A percentile compares a stretch with the other conserved stretches of the same genome.
Evolutionary conservation across 64 coral and sea anemone genomes (phyloP).

Genomic region (Actinia equina): DNA sequence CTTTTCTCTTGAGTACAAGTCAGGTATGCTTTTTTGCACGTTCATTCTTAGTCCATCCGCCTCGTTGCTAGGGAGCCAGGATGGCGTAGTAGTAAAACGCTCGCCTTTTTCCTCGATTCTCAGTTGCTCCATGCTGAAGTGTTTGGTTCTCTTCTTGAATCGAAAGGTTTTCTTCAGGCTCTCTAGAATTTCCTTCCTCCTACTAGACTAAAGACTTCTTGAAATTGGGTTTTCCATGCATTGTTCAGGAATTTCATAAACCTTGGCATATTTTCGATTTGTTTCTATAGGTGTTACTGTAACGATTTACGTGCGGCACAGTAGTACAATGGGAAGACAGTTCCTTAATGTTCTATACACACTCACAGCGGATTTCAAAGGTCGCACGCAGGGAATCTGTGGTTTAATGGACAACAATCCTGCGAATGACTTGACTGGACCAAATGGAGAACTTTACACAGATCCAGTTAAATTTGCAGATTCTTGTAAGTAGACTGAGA

Average conservation of each 20-base stretch:
- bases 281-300: slow-evolving; percentile 39
- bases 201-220: no score
- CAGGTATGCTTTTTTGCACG: not conserved
- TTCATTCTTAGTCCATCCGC: no score
- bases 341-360: slow-evolving; percentile 46
- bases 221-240: no score
- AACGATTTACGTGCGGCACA: slow-evolving; percentile 54
- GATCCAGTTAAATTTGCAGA: slow-evolving; percentile 54
- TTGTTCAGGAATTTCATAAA: not conserved
- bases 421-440: slow-evolving; percentile 54
- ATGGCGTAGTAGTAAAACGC: no score
- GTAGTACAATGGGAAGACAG: slow-evolving; percentile 47
- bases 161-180: no score
- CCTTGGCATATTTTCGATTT: not conserved
- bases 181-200: no score
- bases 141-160: no score
- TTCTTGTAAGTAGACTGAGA: slow-evolving; percentile 50
- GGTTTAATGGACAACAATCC: slow-evolving; percentile 66
- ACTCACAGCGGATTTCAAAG: slow-evolving; percentile 37
- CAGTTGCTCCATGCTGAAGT: no score
- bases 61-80: no score
- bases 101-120: no score
- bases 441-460: slow-evolving; percentile 38
- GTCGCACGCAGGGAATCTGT: slow-evolving; percentile 53
- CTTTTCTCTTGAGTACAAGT: slow-evolving; percentile 2